phyloP scores from a whole-genome alignment of 2,888 invertebrate species.

The Leucozona laternaria region DNA sequence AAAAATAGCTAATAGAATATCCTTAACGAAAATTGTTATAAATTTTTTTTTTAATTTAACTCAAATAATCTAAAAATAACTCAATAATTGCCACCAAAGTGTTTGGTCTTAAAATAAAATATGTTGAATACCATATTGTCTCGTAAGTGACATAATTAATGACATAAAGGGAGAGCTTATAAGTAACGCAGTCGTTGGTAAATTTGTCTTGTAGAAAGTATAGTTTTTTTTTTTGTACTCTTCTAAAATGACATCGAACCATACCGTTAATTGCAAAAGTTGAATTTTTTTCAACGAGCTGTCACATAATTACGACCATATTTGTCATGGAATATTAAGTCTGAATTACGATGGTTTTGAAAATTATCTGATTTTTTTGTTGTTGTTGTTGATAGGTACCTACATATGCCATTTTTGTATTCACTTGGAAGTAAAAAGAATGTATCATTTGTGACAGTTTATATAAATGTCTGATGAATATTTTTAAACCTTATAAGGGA shows the following conservation, averaged over 20 bases:
- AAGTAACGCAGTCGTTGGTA: slow-evolving; percentile 12
- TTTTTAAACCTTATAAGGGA: slow-evolving; percentile 30
- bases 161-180: slow-evolving; percentile 43
- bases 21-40: not conserved
- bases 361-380: slow-evolving; percentile 9
- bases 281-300: slow-evolving; percentile 35
- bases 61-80: slow-evolving; percentile 7
- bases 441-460: slow-evolving; percentile 26
- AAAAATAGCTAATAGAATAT: no score
- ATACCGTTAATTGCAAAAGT: slow-evolving; percentile 39
- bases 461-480: slow-evolving; percentile 10
- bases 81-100: not conserved
- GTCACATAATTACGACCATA: slow-evolving; percentile 39
- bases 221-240: not conserved
- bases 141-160: slow-evolving; percentile 49
- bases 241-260: slow-evolving; percentile 6
- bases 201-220: slow-evolving; percentile 3
- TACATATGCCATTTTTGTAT: slow-evolving; percentile 30
- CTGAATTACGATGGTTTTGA: slow-evolving; percentile 7
- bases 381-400: not conserved
- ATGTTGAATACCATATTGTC: not conserved
- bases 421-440: slow-evolving; percentile 40
- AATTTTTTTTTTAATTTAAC: not conserved
- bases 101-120: slow-evolving; percentile 21
- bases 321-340: slow-evolving; percentile 23